These are phyloP conservation scores for Sceloporus undulatus DNA, from an alignment of 2,113 vertebrate genomes.

Conservation along the genomic window DNA sequence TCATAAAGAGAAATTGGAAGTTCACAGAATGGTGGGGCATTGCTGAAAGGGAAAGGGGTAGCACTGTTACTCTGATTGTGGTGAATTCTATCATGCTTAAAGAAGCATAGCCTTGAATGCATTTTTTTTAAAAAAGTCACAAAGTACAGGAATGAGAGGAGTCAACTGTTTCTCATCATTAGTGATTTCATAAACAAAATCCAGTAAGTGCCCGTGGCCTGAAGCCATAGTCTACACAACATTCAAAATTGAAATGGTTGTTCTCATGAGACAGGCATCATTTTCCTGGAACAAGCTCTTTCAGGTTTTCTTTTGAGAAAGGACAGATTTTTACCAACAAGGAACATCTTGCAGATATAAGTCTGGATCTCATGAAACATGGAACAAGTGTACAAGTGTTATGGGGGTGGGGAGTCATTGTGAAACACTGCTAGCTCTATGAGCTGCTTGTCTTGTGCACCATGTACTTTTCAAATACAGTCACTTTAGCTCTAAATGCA, in stretches of 20 bases:
- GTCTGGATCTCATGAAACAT: not conserved
- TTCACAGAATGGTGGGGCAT: not conserved
- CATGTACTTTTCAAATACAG: not conserved
- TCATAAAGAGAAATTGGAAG: not conserved
- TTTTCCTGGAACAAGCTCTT: not conserved
- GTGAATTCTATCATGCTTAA: not conserved
- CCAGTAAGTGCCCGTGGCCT: not conserved
- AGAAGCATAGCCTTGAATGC: not conserved
- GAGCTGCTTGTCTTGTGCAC: not conserved
- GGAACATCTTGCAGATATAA: not conserved
- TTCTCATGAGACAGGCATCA: not conserved
- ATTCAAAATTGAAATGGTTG: not conserved
- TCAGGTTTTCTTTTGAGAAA: not conserved
- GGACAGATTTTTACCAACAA: not conserved
- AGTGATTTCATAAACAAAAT: too few relatives aligned
- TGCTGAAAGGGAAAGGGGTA: not conserved
- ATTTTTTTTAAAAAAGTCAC: not conserved
- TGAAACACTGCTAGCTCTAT: not conserved
- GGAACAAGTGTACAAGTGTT: not conserved
- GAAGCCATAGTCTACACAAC: not conserved
- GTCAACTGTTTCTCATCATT: not conserved
- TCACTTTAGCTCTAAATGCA: too few relatives aligned
- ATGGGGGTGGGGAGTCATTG: not conserved
- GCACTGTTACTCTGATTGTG: not conserved
- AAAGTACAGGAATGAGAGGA: not conserved